Percentiles rank a stretch among this genome's conserved stretches.
phyloP scores from a whole-genome alignment of 2,888 invertebrate genomes.

The Kuschelorhynchus macadamiae region DNA sequence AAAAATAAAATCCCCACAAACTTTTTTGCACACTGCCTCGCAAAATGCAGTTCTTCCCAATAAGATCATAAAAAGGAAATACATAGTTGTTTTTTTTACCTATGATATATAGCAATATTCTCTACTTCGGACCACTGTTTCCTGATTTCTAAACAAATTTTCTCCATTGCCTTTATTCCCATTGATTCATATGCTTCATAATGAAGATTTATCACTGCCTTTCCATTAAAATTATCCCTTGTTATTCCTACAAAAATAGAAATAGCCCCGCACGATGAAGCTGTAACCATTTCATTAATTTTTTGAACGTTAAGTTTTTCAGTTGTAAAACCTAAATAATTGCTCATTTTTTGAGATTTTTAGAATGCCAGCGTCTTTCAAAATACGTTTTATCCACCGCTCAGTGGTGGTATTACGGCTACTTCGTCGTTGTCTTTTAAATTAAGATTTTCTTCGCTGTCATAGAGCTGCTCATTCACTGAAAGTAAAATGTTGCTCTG shows the following conservation, averaged over 20 bases:
- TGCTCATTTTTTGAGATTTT: slow-evolving; percentile 70
- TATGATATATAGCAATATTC: slow-evolving; percentile 89
- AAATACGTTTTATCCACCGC: slow-evolving; percentile 80
- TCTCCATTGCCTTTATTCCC: slow-evolving; percentile 87
- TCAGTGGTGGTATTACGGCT: slow-evolving; percentile 94
- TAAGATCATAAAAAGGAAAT: too few relatives aligned
- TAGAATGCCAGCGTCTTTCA: neutral
- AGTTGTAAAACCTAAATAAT: slow-evolving; percentile 78
- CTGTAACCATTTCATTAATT: slow-evolving; percentile 77
- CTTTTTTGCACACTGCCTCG: too few relatives aligned
- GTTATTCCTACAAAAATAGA: slow-evolving; percentile 93
- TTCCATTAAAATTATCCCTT: slow-evolving; percentile 85
- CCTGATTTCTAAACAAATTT: slow-evolving; percentile 82
- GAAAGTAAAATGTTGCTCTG: slow-evolving; percentile 83
- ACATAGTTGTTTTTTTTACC: too few relatives aligned
- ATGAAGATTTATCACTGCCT: slow-evolving; percentile 87
- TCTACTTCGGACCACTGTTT: slow-evolving; percentile 81
- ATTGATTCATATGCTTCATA: slow-evolving; percentile 96
- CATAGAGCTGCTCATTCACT: slow-evolving; percentile 85
- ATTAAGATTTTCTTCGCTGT: slow-evolving; percentile 68
- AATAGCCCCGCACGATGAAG: slow-evolving; percentile 87
- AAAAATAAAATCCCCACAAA: too few relatives aligned
- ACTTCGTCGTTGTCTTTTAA: slow-evolving; percentile 83
- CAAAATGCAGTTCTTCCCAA: too few relatives aligned
- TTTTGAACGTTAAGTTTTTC: slow-evolving; percentile 78